phyloP scores from a whole-genome alignment of 2,113 vertebrate genomes.

The Lamprotornis superbus region DNA sequence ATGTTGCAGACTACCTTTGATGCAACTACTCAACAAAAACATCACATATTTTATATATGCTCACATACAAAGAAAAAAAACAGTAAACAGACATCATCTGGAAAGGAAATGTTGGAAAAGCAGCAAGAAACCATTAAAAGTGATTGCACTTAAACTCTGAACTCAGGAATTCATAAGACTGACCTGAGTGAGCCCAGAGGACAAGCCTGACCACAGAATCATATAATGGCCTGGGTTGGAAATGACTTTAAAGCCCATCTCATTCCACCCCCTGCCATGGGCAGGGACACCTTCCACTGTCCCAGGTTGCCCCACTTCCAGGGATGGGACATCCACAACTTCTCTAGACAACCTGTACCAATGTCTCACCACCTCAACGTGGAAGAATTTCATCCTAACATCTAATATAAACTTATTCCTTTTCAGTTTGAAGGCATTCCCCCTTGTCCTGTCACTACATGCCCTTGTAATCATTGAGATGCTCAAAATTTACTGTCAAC shows the following conservation, averaged over 20 bases:
- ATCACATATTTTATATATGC: background rate
- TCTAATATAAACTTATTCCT: background rate
- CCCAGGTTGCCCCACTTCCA: background rate
- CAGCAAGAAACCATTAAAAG: background rate
- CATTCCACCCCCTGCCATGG: background rate
- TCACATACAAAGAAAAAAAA: background rate
- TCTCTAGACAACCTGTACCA: background rate
- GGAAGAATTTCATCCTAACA: background rate
- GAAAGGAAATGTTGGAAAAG: background rate
- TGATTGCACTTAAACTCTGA: background rate
- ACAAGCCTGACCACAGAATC: background rate
- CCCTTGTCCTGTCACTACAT: background rate
- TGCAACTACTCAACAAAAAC: background rate
- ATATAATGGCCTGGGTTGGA: background rate
- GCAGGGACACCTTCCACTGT: background rate
- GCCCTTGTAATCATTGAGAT: background rate
- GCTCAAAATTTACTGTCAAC: background rate
- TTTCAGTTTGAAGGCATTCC: background rate
- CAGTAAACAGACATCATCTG: background rate
- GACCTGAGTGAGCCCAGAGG: background rate
- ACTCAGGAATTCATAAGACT: background rate
- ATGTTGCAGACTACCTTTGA: background rate
- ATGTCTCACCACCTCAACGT: background rate
- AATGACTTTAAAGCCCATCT: background rate
- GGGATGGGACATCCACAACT: background rate